phyloP scores from a whole-genome alignment of 1,140 invertebrate genomes.

The Centruroides sculpturatus region DNA sequence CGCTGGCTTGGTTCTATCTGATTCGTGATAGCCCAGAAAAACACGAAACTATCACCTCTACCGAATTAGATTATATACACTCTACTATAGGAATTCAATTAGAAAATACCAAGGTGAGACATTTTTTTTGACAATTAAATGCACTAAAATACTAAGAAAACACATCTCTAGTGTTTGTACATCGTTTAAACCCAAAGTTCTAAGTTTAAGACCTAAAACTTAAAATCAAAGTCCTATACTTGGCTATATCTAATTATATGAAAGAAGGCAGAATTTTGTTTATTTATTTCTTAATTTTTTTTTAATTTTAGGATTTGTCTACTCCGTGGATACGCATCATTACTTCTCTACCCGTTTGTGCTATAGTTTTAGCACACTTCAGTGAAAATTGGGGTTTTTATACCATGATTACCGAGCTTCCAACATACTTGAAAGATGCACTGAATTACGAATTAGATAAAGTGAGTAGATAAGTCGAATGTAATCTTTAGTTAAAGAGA shows the following conservation, averaged over 20 bases:
- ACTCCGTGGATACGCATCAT: conserved; percentile 66
- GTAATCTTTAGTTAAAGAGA: too few relatives aligned
- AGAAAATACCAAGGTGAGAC: neutral
- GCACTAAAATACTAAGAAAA: neutral
- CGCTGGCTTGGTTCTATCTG: conserved; percentile 46
- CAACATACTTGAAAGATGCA: conserved; percentile 84
- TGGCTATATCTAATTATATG: too few relatives aligned
- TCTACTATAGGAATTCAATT: conserved; percentile 22
- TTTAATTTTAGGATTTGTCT: too few relatives aligned
- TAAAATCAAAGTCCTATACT: too few relatives aligned
- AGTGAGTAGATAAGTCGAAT: too few relatives aligned
- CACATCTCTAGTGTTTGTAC: neutral
- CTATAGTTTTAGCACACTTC: conserved; percentile 75
- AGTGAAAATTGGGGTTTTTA: conserved; percentile 90
- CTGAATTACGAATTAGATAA: conserved; percentile 58
- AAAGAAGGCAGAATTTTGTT: too few relatives aligned
- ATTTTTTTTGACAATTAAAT: neutral
- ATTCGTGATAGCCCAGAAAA: conserved; percentile 58
- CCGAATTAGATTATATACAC: conserved; percentile 62
- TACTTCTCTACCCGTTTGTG: conserved; percentile 72
- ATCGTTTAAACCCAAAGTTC: neutral
- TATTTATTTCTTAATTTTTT: too few relatives aligned
- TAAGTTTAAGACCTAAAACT: too few relatives aligned
- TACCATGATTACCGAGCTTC: conserved; percentile 81
- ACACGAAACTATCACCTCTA: conserved; percentile 52